phyloP scores from a whole-genome alignment of 2,888 invertebrate genomes.

The Caenorhabditis angaria region DNA sequence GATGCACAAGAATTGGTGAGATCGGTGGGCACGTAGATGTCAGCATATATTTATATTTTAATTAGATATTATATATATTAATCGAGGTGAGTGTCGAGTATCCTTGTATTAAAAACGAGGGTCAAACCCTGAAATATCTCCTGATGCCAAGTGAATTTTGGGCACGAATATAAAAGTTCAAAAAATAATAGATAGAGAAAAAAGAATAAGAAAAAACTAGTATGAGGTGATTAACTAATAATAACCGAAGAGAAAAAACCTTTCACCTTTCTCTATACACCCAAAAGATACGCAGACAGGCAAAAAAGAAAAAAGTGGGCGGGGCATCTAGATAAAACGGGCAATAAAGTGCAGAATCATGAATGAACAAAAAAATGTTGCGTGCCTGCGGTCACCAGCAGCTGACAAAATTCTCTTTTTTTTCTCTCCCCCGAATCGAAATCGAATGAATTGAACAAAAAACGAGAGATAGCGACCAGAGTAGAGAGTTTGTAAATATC shows the following conservation, averaged over 20 bases:
- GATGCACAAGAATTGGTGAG: slow-evolving; percentile 44
- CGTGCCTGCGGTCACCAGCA: slow-evolving; percentile 37
- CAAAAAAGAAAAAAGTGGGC: slow-evolving; percentile 13
- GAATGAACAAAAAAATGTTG: slow-evolving; percentile 12
- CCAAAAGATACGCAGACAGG: slow-evolving; percentile 26
- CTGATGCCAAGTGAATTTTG: neutral
- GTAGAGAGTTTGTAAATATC: slow-evolving; percentile 26
- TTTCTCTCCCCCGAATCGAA: slow-evolving; percentile 9
- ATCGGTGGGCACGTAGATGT: slow-evolving; percentile 27
- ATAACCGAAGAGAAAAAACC: neutral
- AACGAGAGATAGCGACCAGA: slow-evolving; percentile 22
- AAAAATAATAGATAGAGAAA: slow-evolving; percentile 6
- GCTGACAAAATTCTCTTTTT: slow-evolving; percentile 39
- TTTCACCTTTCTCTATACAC: neutral
- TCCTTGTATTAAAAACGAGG: neutral
- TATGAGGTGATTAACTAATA: slow-evolving; percentile 35
- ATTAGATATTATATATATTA: neutral
- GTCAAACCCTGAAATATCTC: neutral
- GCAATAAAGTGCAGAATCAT: slow-evolving; percentile 9
- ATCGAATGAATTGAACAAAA: slow-evolving; percentile 9
- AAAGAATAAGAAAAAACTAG: slow-evolving; percentile 14
- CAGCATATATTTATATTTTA: slow-evolving; percentile 24
- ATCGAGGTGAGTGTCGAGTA: neutral
- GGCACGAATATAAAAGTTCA: slow-evolving; percentile 8
- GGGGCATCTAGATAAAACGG: slow-evolving; percentile 16